These are phyloP conservation scores for Drosophila mayri DNA, from an alignment of 1,140 invertebrate species.

Conservation along the genomic window DNA sequence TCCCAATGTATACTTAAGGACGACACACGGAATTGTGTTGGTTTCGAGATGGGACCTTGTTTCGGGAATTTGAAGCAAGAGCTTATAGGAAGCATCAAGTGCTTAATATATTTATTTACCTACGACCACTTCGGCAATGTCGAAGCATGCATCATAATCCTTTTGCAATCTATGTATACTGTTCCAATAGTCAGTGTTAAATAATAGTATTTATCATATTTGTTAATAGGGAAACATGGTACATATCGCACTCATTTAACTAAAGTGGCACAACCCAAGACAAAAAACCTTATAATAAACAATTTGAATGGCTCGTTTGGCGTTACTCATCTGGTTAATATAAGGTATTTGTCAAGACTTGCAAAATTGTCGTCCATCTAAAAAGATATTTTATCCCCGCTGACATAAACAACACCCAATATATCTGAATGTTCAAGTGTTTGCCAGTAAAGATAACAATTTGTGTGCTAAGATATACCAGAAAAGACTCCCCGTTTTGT, in stretches of 20 bases:
- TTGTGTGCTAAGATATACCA: constrained; percentile 2
- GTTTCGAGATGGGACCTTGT: constrained; percentile 21
- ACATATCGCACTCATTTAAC: constrained; percentile 32
- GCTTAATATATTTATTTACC: constrained; percentile 44
- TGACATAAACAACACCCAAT: not conserved
- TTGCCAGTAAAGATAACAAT: constrained; percentile 3
- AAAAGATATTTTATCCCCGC: not conserved
- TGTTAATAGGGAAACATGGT: constrained; percentile 18
- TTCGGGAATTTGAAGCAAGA: constrained; percentile 16
- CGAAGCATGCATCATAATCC: constrained; percentile 28
- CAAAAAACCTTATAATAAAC: not conserved
- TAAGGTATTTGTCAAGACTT: not conserved
- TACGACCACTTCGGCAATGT: constrained; percentile 22
- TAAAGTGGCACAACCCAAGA: constrained; percentile 10
- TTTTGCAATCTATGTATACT: constrained; percentile 35
- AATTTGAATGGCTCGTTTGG: not conserved
- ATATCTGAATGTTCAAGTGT: constrained; percentile 5
- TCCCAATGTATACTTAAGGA: constrained; percentile 41
- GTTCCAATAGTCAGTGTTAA: constrained; percentile 28
- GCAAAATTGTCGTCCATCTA: not conserved
- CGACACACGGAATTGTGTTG: constrained; percentile 32
- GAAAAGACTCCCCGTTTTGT: not conserved
- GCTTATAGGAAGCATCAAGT: constrained; percentile 18
- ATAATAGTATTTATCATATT: constrained; percentile 34
- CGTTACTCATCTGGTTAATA: not conserved